These are phyloP conservation scores for Tonatia bakeri DNA, from an alignment of 2,113 vertebrate species.

Conservation along the genomic window DNA sequence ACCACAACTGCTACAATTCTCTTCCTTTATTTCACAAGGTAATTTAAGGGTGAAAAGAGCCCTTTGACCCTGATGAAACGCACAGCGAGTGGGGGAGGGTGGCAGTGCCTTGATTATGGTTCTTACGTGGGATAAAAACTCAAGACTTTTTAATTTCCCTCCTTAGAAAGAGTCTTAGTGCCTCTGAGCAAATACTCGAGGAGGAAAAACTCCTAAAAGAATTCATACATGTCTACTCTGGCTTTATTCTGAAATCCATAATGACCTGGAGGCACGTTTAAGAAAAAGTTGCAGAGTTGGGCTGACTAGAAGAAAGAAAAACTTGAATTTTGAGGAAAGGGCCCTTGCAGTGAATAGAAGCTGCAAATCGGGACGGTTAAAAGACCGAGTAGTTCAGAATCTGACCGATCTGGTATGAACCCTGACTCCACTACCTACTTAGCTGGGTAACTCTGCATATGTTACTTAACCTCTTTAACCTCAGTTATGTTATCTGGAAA, in stretches of 20 bases:
- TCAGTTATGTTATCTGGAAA: background rate
- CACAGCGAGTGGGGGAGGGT: background rate
- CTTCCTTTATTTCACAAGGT: background rate
- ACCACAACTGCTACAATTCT: background rate
- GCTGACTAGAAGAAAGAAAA: background rate
- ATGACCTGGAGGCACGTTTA: background rate
- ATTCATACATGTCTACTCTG: background rate
- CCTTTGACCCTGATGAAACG: background rate
- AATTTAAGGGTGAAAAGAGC: background rate
- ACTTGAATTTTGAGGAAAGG: background rate
- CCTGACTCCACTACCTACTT: background rate
- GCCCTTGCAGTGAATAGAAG: background rate
- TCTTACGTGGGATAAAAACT: background rate
- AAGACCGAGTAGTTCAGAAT: background rate
- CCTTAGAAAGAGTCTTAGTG: background rate
- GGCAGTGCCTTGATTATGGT: background rate
- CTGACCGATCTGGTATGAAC: background rate
- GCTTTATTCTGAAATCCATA: conserved; percentile 20
- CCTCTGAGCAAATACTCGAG: background rate
- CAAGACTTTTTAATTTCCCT: background rate
- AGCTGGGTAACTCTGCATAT: background rate
- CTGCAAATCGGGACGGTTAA: background rate
- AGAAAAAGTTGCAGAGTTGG: background rate
- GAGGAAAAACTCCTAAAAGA: conserved; percentile 22
- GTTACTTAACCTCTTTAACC: background rate